phyloP scores from a whole-genome alignment of 2,797 vertebrate genomes.

The Eleutherodactylus coqui region DNA sequence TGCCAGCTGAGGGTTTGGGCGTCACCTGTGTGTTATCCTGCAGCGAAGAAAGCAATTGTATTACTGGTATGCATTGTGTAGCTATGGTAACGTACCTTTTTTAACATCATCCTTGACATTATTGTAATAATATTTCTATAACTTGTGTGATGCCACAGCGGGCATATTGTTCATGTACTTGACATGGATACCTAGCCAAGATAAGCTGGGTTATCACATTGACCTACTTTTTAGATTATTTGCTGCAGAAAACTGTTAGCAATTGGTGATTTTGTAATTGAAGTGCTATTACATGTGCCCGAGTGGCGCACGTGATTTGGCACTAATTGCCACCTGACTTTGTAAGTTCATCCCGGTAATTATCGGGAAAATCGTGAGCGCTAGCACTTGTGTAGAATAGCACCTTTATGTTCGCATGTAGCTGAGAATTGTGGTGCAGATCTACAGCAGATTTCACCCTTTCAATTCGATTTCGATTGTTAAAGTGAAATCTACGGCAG shows the following conservation, averaged over 20 bases:
- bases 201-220: background rate
- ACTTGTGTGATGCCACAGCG: background rate
- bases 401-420: too few species aligned
- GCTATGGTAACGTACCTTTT: slow-evolving; percentile 34
- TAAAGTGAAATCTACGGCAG: too few species aligned
- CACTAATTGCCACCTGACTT: too few species aligned
- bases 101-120: slow-evolving; percentile 27
- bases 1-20: slow-evolving; percentile 18
- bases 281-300: too few species aligned
- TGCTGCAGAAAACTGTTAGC: background rate
- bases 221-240: background rate
- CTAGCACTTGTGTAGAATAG: too few species aligned
- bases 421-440: too few species aligned
- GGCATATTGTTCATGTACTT: background rate
- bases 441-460: too few species aligned
- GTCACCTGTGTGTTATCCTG: slow-evolving; percentile 47
- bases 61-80: slow-evolving; percentile 36
- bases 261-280: background rate
- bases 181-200: background rate
- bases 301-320: too few species aligned
- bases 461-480: too few species aligned
- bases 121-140: slow-evolving; percentile 30
- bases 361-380: too few species aligned
- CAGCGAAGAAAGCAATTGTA: slow-evolving; percentile 49
- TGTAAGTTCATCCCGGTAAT: too few species aligned